Conservation (phyloP, 2,113 vertebrate genomes). For the Tychaedon coryphoeus region DNA sequence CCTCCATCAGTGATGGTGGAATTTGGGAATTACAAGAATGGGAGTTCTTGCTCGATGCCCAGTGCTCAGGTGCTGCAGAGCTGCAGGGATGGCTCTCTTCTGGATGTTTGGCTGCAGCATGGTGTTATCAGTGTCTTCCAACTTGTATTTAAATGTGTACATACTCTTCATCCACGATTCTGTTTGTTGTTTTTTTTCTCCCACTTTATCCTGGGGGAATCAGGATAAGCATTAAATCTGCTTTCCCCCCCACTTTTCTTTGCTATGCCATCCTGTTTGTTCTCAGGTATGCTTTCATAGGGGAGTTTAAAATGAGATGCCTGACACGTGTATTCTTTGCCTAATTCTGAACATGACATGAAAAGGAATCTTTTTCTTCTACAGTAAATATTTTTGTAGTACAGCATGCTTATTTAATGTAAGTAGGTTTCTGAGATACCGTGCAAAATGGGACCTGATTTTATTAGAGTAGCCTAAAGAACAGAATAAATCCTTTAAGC, state of each 20-base stretch:
- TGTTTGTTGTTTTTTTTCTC: not conserved
- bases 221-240: not conserved
- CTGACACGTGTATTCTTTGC: not conserved
- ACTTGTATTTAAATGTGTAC: not conserved
- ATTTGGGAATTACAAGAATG: not conserved
- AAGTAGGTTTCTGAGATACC: constrained; percentile 5
- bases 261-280: not conserved
- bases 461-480: constrained; percentile 65
- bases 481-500: constrained; percentile 69
- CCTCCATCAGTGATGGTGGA: not conserved
- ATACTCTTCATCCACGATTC: not conserved
- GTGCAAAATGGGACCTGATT: constrained; percentile 1
- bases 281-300: not conserved
- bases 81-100: not conserved
- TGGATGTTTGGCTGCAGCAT: not conserved
- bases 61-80: not conserved
- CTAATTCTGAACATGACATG: not conserved
- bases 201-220: not conserved
- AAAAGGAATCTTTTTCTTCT: not conserved
- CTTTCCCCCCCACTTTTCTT: not conserved
- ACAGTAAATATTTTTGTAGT: constrained; percentile 50
- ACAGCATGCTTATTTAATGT: constrained; percentile 16
- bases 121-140: not conserved
- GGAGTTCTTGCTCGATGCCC: not conserved
- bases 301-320: not conserved